Evolutionary conservation across 2,113 vertebrate genomes (phyloP), one percentile per base, ranked within the genome.

Genomic region (Hylia prasina): DNA sequence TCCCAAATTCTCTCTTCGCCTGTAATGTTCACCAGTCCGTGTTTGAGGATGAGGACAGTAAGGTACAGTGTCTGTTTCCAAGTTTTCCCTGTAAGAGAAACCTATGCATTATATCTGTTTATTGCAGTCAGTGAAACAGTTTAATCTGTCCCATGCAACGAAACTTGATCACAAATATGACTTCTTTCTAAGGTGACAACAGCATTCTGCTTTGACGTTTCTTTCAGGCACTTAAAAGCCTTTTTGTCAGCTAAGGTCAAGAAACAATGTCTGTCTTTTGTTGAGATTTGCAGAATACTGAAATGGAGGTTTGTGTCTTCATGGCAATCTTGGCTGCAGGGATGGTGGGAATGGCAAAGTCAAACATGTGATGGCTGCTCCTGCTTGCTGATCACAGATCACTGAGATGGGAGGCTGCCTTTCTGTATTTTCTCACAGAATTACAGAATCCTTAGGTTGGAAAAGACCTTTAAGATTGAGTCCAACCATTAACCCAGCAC

Each of bases 21-120:
- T 99, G 98, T 94, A 99, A 99, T 0, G 98, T 99, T 66, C 98
- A 99, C 97, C 98, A 99, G 95, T 98, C 98, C 1, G 98, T 99
- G 77, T 99, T 99, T 94, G 98, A 99, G 97, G 98, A 98, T 73
- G 98, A 98, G 81, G 98, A 98, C 66, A 98, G 97, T 87, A 99
- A 98, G 98, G 98, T 99, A 98, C 42, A 42, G 93, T 92, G 58
- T 33, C 30, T 5, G 6, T 73, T 69, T 65, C 58, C 21, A 0
- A 77, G 6, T 85, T 90, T 68, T 63, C 19, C 2, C 1, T 79
- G 30, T n/a, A 27, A 63, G 39, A 78, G 20, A 65, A 82, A 48
- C 27, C 4, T 24, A 1, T 60, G 13, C 47, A 33, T 77, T 69
- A 3, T 44, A 15, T 42, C 35, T 75, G 44, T 80, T 54, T 79